phyloP scores from a whole-genome alignment of 2,888 invertebrate genomes.

The Scelioninae gen. 2 region DNA sequence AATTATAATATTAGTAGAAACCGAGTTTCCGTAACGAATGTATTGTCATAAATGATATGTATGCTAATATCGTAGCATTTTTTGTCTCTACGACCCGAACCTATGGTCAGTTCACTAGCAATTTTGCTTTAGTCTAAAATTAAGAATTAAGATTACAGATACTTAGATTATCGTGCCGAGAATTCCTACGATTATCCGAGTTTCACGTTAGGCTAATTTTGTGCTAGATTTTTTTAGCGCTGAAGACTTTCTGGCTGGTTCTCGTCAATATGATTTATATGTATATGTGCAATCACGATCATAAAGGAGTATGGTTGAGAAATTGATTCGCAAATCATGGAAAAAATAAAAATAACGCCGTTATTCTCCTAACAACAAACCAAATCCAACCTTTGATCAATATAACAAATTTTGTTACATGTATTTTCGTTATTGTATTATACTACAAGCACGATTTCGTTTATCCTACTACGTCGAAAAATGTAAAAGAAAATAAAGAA shows the following conservation, averaged over 20 bases:
- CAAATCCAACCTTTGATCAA: slow-evolving; percentile 3
- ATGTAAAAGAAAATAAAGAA: slow-evolving; percentile 38
- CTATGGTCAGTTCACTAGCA: slow-evolving; percentile 67
- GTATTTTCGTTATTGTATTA: slow-evolving; percentile 47
- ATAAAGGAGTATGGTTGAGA: slow-evolving; percentile 62
- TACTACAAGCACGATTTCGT: slow-evolving; percentile 36
- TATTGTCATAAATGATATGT: slow-evolving; percentile 76
- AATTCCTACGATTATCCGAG: slow-evolving; percentile 63
- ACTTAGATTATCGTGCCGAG: slow-evolving; percentile 60
- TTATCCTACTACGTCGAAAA: slow-evolving; percentile 40
- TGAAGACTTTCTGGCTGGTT: slow-evolving; percentile 69
- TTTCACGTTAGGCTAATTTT: slow-evolving; percentile 52
- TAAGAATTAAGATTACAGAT: slow-evolving; percentile 67
- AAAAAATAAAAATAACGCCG: slow-evolving; percentile 12
- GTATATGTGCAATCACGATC: slow-evolving; percentile 58
- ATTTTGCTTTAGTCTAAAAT: slow-evolving; percentile 67
- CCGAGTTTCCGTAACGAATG: slow-evolving; percentile 74
- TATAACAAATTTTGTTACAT: slow-evolving; percentile 49
- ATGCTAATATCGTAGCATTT: slow-evolving; percentile 72
- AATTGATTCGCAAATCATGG: slow-evolving; percentile 19
- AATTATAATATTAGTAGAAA: slow-evolving; percentile 73
- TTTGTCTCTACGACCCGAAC: slow-evolving; percentile 64
- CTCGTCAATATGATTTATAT: slow-evolving; percentile 61
- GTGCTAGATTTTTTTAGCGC: slow-evolving; percentile 60
- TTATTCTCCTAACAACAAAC: slow-evolving; percentile 28